phyloP scores from a whole-genome alignment of 2,113 vertebrate species.

The Calidris pygmaea region DNA sequence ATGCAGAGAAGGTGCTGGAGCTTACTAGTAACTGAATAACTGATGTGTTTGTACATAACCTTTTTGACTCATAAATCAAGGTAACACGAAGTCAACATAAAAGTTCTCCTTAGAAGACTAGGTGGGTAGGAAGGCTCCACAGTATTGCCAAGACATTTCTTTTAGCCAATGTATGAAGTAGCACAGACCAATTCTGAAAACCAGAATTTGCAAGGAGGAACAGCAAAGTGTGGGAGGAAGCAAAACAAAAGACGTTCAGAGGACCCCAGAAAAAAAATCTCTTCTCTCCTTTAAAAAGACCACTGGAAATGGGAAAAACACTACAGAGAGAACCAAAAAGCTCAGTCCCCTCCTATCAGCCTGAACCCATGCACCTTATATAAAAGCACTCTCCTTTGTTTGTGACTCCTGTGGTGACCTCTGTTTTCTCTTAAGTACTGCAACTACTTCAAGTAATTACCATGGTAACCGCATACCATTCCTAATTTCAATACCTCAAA shows the following conservation, averaged over 20 bases:
- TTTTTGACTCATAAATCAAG: not conserved
- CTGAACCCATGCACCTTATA: not conserved
- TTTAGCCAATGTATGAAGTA: not conserved
- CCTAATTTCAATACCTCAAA: not conserved
- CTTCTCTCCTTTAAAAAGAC: not conserved
- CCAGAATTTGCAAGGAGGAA: not conserved
- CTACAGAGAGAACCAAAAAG: not conserved
- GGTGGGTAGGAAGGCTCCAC: not conserved
- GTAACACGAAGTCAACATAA: not conserved
- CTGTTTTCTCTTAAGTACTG: constrained; percentile 26
- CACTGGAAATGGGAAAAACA: not conserved
- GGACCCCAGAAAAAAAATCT: not conserved
- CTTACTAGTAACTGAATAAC: not conserved
- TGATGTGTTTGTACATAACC: not conserved
- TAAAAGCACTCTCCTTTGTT: not conserved
- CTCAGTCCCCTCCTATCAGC: not conserved
- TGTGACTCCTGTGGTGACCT: constrained; percentile 30
- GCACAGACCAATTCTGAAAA: not conserved
- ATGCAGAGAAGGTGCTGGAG: not conserved
- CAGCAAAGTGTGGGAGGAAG: not conserved
- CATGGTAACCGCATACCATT: not conserved
- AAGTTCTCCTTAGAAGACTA: not conserved
- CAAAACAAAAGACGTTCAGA: not conserved
- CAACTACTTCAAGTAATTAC: constrained; percentile 12
- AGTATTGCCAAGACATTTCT: not conserved